Conservation (phyloP, 2,797 vertebrate genomes). For the Pelobates cultripes region DNA sequence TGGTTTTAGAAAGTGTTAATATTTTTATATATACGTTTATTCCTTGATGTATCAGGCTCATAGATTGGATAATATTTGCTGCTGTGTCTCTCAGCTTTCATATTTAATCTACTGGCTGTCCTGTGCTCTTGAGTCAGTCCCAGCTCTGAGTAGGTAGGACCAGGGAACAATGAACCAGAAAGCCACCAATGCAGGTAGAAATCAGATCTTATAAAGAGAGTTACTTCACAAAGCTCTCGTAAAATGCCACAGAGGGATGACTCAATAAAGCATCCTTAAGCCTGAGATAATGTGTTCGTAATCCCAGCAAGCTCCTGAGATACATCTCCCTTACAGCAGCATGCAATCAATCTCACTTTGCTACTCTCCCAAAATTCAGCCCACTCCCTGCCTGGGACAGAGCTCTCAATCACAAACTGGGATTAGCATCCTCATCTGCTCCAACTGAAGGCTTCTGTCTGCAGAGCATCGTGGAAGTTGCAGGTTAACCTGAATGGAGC, state of each 20-base stretch:
- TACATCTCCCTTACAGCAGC: neutral
- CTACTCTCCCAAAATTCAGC: too few relatives aligned
- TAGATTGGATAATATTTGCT: neutral
- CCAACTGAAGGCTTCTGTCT: too few relatives aligned
- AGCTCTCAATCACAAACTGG: too few relatives aligned
- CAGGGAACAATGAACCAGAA: neutral
- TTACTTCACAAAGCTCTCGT: constrained; percentile 11
- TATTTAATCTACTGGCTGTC: neutral
- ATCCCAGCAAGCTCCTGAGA: constrained; percentile 36
- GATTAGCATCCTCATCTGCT: too few relatives aligned
- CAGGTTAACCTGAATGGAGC: too few relatives aligned
- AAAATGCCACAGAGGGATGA: constrained; percentile 22
- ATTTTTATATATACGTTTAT: neutral
- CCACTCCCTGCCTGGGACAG: too few relatives aligned
- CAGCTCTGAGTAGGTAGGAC: neutral
- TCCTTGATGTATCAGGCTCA: neutral
- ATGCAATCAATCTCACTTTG: too few relatives aligned
- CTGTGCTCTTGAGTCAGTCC: neutral
- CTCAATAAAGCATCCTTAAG: constrained; percentile 34
- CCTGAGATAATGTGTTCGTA: constrained; percentile 50
- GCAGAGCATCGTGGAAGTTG: too few relatives aligned
- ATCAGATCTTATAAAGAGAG: neutral
- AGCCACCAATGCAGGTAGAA: neutral
- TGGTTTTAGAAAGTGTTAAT: too few relatives aligned
- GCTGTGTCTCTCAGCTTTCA: neutral